Evolutionary conservation across 2,797 vertebrate genomes (phyloP).

Genomic region (Acomys russatus): DNA sequence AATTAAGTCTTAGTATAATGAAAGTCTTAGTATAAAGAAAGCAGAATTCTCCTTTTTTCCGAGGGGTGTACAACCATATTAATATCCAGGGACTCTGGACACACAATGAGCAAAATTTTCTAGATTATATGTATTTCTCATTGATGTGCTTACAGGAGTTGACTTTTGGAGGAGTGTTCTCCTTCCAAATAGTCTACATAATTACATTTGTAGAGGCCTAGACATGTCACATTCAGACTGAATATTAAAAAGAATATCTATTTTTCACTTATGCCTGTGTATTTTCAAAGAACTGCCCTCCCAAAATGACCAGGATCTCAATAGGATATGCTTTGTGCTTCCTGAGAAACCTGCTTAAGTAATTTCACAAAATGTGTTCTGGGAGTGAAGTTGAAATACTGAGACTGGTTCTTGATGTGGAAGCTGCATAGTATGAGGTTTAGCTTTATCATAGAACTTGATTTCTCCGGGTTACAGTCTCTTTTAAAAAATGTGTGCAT

Average conservation of each 20-base stretch:
- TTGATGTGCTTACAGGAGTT: background rate
- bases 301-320: background rate
- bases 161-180: background rate
- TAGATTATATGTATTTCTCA: background rate
- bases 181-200: background rate
- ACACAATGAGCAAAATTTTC: background rate
- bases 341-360: constrained; percentile 25
- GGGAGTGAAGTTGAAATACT: constrained; percentile 39
- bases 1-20: constrained; percentile 66
- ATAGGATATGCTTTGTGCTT: constrained; percentile 18
- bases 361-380: background rate
- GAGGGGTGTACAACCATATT: background rate
- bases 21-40: constrained; percentile 48
- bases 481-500: background rate
- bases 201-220: background rate
- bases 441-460: background rate
- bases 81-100: background rate
- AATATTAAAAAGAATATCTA: background rate
- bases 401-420: background rate
- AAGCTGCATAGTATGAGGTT: background rate
- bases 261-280: constrained; percentile 25
- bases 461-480: constrained; percentile 13
- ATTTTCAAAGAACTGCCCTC: background rate
- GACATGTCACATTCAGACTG: background rate
- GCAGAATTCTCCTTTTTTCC: background rate